A percentile compares a stretch with the other conserved stretches of the same genome.
phyloP scores from a whole-genome alignment of 2,888 invertebrate species.

The Allacma fusca region DNA sequence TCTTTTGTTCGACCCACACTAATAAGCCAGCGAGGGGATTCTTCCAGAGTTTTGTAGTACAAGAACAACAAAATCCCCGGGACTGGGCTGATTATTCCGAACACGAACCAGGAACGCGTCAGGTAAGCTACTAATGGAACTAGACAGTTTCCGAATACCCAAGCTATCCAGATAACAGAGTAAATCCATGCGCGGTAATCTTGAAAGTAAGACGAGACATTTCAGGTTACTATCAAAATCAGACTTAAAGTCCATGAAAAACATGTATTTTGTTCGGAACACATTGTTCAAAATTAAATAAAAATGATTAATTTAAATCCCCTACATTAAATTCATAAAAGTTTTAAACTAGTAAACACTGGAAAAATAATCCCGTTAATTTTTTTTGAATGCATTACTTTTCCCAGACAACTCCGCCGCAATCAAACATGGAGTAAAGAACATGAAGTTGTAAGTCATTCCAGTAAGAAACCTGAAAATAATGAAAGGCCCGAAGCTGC shows the following conservation, averaged over 20 bases:
- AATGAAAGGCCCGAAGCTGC: conserved; percentile 41
- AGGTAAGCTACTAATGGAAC: conserved; percentile 45
- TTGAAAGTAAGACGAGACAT: no score
- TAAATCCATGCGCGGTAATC: conserved; percentile 52
- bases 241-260: no score
- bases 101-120: conserved; percentile 47
- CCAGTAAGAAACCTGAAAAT: conserved; percentile 49
- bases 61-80: conserved; percentile 50
- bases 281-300: no score
- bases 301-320: no score
- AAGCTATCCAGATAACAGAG: conserved; percentile 50
- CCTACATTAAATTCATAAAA: no score
- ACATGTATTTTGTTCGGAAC: no score
- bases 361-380: no score
- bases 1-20: conserved; percentile 55
- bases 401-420: conserved; percentile 29
- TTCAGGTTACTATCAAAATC: no score
- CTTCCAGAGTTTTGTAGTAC: conserved; percentile 50
- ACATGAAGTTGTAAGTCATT: conserved; percentile 8
- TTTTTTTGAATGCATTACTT: no score
- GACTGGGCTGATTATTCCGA: conserved; percentile 52
- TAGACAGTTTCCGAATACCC: conserved; percentile 49
- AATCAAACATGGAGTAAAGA: conserved; percentile 5
- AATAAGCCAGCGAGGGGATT: conserved; percentile 59
- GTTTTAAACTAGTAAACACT: no score